Evolutionary conservation across 1,140 invertebrate species (phyloP).

Genomic region (Rhyacophila brunnea): DNA sequence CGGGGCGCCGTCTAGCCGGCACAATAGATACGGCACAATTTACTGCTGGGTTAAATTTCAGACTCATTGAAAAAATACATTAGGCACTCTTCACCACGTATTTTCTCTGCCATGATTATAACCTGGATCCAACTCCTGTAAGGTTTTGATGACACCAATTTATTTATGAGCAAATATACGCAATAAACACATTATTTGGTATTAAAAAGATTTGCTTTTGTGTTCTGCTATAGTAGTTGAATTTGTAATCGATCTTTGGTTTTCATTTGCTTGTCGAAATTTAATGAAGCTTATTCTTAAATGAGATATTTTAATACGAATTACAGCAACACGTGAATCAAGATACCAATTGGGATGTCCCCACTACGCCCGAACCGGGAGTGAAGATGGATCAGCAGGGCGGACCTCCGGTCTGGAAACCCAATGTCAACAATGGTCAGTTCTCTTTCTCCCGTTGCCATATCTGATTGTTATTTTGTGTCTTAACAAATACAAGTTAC

Average conservation of each 20-base stretch:
- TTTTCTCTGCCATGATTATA: constrained; percentile 10
- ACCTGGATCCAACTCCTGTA: constrained; percentile 12
- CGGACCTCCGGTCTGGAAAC: constrained; percentile 77
- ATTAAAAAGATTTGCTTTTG: neutral
- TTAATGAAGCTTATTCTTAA: neutral
- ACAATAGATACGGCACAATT: too few relatives aligned
- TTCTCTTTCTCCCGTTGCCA: too few relatives aligned
- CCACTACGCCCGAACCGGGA: constrained; percentile 80
- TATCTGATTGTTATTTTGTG: too few relatives aligned
- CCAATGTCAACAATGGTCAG: constrained; percentile 76
- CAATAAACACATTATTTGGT: too few relatives aligned
- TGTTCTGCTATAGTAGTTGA: neutral
- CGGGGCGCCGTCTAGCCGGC: too few relatives aligned
- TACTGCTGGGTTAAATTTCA: too few relatives aligned
- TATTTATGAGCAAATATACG: constrained; percentile 3
- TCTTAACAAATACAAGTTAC: too few relatives aligned
- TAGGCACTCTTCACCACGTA: too few relatives aligned
- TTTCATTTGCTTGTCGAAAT: neutral
- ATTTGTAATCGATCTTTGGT: neutral
- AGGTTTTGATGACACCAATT: constrained; percentile 6
- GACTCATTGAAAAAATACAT: too few relatives aligned
- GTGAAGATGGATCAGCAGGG: constrained; percentile 64
- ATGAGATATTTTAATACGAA: constrained; percentile 3
- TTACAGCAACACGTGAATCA: constrained; percentile 85
- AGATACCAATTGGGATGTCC: constrained; percentile 90